phyloP scores from a whole-genome alignment of 2,797 vertebrate species.

The Anomalospiza imberbis region DNA sequence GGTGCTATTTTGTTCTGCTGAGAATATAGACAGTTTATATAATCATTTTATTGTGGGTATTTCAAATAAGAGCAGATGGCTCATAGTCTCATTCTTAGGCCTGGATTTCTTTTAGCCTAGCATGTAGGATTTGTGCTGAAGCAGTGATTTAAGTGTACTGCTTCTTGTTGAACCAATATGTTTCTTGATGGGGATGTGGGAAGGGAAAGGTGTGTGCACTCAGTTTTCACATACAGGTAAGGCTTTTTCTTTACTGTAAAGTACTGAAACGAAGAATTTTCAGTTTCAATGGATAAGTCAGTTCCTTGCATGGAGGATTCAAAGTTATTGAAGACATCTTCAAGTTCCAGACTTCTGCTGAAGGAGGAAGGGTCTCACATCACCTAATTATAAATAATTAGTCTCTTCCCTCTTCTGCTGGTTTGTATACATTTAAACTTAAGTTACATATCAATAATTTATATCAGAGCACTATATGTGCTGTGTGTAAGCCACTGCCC shows the following conservation, averaged over 20 bases:
- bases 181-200: not conserved
- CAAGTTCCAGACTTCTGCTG: not conserved
- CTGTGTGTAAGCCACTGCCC: not conserved
- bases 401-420: not conserved
- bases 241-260: not conserved
- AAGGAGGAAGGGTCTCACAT: fast-evolving
- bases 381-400: not conserved
- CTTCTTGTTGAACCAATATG: not conserved
- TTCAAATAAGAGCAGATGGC: not conserved
- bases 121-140: not conserved
- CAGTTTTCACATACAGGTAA: not conserved
- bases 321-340: not conserved
- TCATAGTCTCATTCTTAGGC: not conserved
- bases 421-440: not conserved
- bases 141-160: not conserved
- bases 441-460: not conserved
- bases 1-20: not conserved
- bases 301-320: not conserved
- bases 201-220: not conserved
- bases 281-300: not conserved
- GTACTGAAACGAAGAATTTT: not conserved
- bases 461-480: not conserved
- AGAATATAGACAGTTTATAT: not conserved
- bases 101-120: not conserved
- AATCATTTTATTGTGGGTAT: not conserved